Evolutionary conservation across 2,113 vertebrate species (phyloP), one percentile per base, ranked within the genome.

Genomic region (Syngnathus typhle): DNA sequence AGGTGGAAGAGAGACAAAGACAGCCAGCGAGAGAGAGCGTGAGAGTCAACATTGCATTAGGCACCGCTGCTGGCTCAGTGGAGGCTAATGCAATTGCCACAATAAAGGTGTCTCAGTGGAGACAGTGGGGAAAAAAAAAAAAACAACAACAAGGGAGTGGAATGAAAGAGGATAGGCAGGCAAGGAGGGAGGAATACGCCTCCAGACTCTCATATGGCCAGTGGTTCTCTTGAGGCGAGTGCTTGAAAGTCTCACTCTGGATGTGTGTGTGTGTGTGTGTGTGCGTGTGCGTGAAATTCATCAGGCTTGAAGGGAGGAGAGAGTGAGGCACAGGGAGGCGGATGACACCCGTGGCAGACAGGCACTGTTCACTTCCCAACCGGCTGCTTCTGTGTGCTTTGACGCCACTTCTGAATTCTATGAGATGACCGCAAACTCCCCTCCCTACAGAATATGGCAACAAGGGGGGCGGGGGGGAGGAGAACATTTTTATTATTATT

Each of bases 71-170:
- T 81, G 60, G 76, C 82, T 84, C 69, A 81, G 82, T 86, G 82
- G 88, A 88, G 88, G 84, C 85, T 91, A 91, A 91, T 91, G 88
- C 86, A 90, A 90, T 91, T 89, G 88, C 85, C 80, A 87, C 85
- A 86, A 87, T 87, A 84, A 91, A 82, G 87, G 78, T 75, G 83
- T 88, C 89, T 91, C 84, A 82, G 78, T 37, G 80, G 88, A 91
- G 84, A 82, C 82, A 85, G 86, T 81, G 81, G 27, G 27, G 27
- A 0, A 32, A 3, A 32, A 73, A 82, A 78, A 82, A 74, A 81
- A 72, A 72, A 56, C 61, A 71, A 78, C 60, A 65, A 65, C 44
- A 49, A 36, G 82, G 79, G 84, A 80, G 82, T 72, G 82, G 74
- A 84, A 75, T 83, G 83, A 85, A 87, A 85, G 81, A 82, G 77